Conservation (phyloP, 2,888 invertebrate genomes). For the Pediacus dermestoides region DNA sequence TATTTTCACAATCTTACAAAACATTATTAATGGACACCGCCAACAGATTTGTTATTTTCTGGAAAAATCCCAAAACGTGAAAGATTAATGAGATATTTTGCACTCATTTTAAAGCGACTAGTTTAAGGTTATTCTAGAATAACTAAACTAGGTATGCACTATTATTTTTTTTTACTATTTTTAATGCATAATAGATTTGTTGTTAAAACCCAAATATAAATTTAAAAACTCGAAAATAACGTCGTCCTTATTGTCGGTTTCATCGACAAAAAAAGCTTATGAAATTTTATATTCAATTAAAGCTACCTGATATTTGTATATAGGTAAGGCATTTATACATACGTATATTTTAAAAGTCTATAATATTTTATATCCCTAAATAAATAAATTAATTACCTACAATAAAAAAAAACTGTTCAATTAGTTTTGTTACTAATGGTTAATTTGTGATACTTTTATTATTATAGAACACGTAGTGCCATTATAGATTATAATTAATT, state of each 20-base stretch:
- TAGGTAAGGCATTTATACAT: conserved; percentile 20
- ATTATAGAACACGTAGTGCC: conserved; percentile 29
- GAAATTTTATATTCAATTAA: conserved; percentile 29
- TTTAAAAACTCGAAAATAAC: neutral
- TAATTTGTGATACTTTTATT: conserved; percentile 21
- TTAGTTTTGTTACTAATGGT: conserved; percentile 8
- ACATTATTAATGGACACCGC: too few species aligned
- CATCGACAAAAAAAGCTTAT: conserved; percentile 22
- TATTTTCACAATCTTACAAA: too few species aligned
- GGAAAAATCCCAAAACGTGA: too few species aligned
- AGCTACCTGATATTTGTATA: conserved; percentile 28
- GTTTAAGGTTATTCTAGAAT: too few species aligned
- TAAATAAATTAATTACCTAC: conserved; percentile 2
- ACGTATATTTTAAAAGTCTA: conserved; percentile 27
- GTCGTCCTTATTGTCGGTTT: conserved; percentile 6
- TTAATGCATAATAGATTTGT: too few species aligned
- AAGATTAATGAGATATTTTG: too few species aligned
- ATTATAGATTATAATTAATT: conserved; percentile 24
- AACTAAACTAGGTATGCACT: too few species aligned
- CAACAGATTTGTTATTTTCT: too few species aligned
- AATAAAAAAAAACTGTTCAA: conserved; percentile 7
- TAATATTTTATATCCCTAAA: conserved; percentile 23
- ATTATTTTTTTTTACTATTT: too few species aligned
- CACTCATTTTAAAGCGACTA: too few species aligned
- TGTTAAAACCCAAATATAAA: too few species aligned